Conservation (phyloP, 2,797 vertebrate genomes). For the Scyliorhinus canicula region DNA sequence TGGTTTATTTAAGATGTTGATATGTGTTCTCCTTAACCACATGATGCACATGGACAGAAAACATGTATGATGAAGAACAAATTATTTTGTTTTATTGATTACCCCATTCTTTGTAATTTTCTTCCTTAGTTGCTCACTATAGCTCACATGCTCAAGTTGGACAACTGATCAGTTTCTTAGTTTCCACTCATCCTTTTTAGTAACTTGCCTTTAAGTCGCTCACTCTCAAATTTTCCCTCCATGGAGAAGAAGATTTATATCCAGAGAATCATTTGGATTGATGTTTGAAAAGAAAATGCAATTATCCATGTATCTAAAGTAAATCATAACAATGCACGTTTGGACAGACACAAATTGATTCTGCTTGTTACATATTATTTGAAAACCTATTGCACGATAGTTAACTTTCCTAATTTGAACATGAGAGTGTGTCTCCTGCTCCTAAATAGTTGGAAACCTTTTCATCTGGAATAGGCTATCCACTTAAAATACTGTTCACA, state of each 20-base stretch:
- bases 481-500: not conserved
- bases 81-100: not conserved
- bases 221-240: no score
- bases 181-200: not conserved
- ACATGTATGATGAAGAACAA: not conserved
- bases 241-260: not conserved
- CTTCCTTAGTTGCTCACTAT: not conserved
- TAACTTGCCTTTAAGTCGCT: not conserved
- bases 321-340: not conserved
- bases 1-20: not conserved
- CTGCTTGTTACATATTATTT: not conserved
- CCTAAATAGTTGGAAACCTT: not conserved
- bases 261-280: not conserved
- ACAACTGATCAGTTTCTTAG: not conserved
- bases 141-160: not conserved
- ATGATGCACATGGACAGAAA: not conserved
- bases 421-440: not conserved
- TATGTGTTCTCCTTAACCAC: not conserved
- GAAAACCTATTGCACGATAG: not conserved
- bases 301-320: not conserved
- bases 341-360: not conserved
- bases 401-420: not conserved
- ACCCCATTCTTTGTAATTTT: not conserved
- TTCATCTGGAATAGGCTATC: not conserved
- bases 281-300: not conserved